Evolutionary conservation across 2,888 invertebrate species (phyloP).

Genomic region (Melangyna quadrimaculata): DNA sequence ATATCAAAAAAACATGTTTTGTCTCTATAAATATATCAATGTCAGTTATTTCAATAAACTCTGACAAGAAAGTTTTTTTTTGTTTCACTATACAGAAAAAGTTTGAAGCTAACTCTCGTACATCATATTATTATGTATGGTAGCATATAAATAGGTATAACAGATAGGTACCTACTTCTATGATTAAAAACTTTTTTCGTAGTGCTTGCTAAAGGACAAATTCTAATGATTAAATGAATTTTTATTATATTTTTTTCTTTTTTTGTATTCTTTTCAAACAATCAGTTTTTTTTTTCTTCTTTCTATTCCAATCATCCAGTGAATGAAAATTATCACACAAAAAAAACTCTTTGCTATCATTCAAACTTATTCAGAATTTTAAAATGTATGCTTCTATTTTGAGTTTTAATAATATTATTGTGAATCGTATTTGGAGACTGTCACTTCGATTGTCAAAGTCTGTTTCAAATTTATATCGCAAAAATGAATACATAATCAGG

Average conservation of each 20-base stretch:
- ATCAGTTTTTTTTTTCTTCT: background rate
- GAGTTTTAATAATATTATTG: background rate
- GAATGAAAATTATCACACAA: background rate
- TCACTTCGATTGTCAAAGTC: background rate
- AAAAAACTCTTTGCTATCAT: background rate
- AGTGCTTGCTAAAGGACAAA: background rate
- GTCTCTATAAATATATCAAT: background rate
- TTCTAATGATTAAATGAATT: background rate
- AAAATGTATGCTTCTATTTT: background rate
- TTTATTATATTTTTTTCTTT: background rate
- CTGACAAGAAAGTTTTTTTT: background rate
- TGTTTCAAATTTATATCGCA: background rate
- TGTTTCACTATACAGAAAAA: background rate
- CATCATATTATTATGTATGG: background rate
- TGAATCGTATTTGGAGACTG: background rate
- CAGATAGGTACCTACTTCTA: background rate
- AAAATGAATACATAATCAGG: background rate
- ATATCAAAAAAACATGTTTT: background rate
- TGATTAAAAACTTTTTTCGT: background rate
- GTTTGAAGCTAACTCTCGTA: background rate
- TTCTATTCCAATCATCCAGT: background rate
- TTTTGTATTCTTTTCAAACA: background rate
- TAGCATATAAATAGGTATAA: background rate
- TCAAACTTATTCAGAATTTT: background rate
- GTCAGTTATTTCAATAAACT: conserved; percentile 5